A percentile compares a stretch with the other conserved stretches of the same genome.
Evolutionary conservation across 2,888 invertebrate genomes (phyloP).

Genomic region (Hedychridium roseum): DNA sequence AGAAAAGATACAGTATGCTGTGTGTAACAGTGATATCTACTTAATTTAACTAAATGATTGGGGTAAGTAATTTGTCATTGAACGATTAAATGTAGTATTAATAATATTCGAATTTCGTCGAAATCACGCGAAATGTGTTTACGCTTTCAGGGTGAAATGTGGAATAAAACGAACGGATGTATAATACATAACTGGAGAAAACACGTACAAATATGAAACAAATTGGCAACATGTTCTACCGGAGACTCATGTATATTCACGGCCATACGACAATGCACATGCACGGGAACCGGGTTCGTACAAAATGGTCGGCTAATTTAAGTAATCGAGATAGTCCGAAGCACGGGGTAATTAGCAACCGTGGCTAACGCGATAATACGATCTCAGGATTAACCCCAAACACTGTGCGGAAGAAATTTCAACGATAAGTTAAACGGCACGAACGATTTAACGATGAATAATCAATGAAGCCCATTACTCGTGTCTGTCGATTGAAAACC

Average conservation of each 20-base stretch:
- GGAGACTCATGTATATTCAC: constrained; percentile 12
- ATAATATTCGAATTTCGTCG: no score
- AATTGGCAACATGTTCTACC: constrained; percentile 24
- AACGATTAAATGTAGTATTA: no score
- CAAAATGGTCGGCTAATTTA: constrained; percentile 40
- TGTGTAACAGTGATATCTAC: no score
- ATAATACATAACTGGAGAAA: no score
- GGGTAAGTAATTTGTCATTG: no score
- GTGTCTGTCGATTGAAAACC: no score
- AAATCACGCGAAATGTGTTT: no score
- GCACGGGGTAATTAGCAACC: constrained; percentile 35
- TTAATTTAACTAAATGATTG: no score
- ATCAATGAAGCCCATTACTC: no score
- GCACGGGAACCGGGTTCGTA: constrained; percentile 22
- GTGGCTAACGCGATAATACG: constrained; percentile 24
- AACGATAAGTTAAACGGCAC: not conserved
- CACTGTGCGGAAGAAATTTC: not conserved
- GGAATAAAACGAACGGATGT: no score
- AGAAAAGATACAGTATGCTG: no score
- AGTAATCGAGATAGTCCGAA: constrained; percentile 41
- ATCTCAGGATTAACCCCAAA: constrained; percentile 16
- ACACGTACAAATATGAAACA: constrained; percentile 33
- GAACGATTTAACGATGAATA: not conserved
- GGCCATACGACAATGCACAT: constrained; percentile 3
- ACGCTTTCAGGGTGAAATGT: no score